Conservation (phyloP, 2,888 invertebrate species). For the Ligdia adustata region DNA sequence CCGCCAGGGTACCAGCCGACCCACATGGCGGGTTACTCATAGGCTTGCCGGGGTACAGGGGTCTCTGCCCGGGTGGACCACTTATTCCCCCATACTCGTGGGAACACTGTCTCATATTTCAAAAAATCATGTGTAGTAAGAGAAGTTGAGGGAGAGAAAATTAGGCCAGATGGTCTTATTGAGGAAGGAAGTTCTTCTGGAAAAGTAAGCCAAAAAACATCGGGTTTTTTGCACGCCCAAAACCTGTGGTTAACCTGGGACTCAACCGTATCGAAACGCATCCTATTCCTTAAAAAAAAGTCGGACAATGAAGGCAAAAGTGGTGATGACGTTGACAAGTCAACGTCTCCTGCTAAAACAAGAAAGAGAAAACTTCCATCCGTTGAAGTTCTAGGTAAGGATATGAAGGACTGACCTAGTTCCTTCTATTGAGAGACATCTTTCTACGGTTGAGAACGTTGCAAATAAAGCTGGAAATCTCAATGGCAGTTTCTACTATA, state of each 20-base stretch:
- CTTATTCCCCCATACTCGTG: conserved; percentile 12
- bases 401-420: neutral
- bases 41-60: conserved; percentile 17
- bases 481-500: neutral
- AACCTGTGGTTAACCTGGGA: neutral
- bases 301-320: neutral
- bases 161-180: neutral
- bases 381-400: neutral
- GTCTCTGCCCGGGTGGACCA: conserved; percentile 10
- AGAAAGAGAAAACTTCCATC: neutral
- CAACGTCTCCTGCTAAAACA: neutral
- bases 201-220: neutral
- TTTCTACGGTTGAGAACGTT: neutral
- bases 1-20: conserved; percentile 14
- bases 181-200: neutral
- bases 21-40: conserved; percentile 8
- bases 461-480: neutral
- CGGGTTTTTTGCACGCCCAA: neutral
- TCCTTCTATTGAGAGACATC: neutral
- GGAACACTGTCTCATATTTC: neutral
- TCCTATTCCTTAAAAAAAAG: neutral
- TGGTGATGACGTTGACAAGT: neutral
- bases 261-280: neutral
- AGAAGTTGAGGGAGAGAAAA: neutral
- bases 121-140: neutral